Evolutionary conservation across 2,113 vertebrate species (phyloP), one percentile per base, ranked within the genome.

Genomic region (Colius striatus): DNA sequence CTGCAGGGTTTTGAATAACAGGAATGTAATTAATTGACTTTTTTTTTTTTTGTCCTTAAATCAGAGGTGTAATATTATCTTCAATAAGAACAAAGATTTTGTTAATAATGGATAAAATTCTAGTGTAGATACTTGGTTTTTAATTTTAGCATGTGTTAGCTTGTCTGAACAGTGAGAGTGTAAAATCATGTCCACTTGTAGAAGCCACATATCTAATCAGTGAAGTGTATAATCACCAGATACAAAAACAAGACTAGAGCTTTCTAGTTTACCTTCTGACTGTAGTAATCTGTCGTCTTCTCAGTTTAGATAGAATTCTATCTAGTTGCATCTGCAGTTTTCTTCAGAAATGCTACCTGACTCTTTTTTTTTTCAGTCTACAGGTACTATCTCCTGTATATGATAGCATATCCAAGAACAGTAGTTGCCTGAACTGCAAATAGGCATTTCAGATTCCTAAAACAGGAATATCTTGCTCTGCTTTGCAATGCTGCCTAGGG

Each of bases 401-500:
- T 16, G 50, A 34, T 61, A 14, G 25, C 29, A 45, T 29, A 12
- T 72, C 54, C 84, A 27, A 58, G 63, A 70, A 25, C 68, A 61
- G 3, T 16, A 76, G 47, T n/a, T 88, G 53, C 27, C 58, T 66
- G 67, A 62, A 34, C 67, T 85, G 89, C 82, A 91, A 7, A 58
- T 19, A 79, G 36, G 30, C 62, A 32, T 87, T 95, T 76, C 13
- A 4, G 47, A 85, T 83, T 62, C 43, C 60, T 63, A 8, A 21
- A 95, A 83, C 87, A 88, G 91, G 94, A 96, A 91, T 94, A 83
- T 90, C 89, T 95, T 83, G 93, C 89, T 92, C 74, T 60, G 63
- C 76, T 87, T 73, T 70, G 89, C 84, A 77, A 26, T 58, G 77
- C 81, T 91, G 89, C 84, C 86, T 92, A 15, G 70, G 89, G 84